These are phyloP conservation scores for Trachymyrmex septentrionalis DNA, from an alignment of 1,140 invertebrate genomes.

Conservation along the genomic window DNA sequence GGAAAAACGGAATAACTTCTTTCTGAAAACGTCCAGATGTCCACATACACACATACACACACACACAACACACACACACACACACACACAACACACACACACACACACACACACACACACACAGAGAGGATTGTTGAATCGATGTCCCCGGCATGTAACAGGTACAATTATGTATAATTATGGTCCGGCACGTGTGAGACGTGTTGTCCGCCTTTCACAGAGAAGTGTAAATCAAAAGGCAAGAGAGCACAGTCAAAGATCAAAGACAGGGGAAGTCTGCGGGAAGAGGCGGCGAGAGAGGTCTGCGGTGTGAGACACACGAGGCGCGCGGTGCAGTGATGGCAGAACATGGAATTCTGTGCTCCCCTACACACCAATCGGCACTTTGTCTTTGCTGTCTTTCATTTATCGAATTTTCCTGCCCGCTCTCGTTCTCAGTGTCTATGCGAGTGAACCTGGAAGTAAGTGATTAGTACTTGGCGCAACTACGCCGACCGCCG, in stretches of 20 bases:
- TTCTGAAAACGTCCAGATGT: neutral
- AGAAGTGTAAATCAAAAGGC: conserved; percentile 71
- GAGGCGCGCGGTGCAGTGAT: conserved; percentile 78
- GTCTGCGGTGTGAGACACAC: conserved; percentile 78
- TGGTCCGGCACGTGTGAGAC: conserved; percentile 46
- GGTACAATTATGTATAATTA: conserved; percentile 49
- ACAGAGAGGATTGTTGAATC: no score
- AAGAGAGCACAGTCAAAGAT: conserved; percentile 73
- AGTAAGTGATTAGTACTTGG: conserved; percentile 78
- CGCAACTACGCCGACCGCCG: conserved; percentile 54
- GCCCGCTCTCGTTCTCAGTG: conserved; percentile 70
- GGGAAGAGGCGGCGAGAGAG: conserved; percentile 77
- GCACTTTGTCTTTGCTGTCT: conserved; percentile 73
- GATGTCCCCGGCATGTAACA: conserved; percentile 9
- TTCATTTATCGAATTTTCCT: conserved; percentile 67
- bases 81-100: no score
- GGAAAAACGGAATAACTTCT: neutral
- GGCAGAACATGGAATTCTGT: conserved; percentile 79
- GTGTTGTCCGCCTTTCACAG: conserved; percentile 63
- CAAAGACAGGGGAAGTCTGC: conserved; percentile 67
- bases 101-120: no score
- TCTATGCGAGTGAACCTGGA: conserved; percentile 79
- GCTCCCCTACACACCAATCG: conserved; percentile 80
- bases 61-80: no score
- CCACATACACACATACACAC: no score